Conservation (phyloP, 2,888 invertebrate species). For the Asteroscopus sphinx region DNA sequence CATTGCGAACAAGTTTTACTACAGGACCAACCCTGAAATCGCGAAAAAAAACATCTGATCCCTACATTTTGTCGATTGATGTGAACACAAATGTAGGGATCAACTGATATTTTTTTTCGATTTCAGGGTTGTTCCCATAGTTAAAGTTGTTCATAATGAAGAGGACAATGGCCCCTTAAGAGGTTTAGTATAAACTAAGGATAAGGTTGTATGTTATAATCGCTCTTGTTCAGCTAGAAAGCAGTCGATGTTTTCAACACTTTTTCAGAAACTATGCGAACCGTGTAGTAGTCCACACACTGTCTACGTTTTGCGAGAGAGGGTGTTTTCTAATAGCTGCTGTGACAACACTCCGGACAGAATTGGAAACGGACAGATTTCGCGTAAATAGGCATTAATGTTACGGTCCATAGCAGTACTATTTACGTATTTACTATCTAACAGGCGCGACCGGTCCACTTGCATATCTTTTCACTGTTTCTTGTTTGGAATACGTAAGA, state of each 20-base stretch:
- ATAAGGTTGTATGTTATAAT: slow-evolving; percentile 5
- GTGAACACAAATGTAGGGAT: too few species aligned
- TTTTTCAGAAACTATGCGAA: slow-evolving; percentile 54
- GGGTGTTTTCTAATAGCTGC: slow-evolving; percentile 50
- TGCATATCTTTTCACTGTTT: slow-evolving; percentile 6
- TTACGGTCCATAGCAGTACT: background rate
- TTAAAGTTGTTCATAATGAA: too few species aligned
- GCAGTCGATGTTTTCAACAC: slow-evolving; percentile 29
- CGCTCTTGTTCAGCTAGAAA: slow-evolving; percentile 29
- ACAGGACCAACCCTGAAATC: too few species aligned
- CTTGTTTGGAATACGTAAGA: slow-evolving; percentile 2
- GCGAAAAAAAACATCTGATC: too few species aligned
- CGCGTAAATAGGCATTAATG: slow-evolving; percentile 18
- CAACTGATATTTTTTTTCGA: too few species aligned
- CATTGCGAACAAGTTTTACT: too few species aligned
- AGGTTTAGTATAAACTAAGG: too few species aligned
- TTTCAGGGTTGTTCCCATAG: too few species aligned
- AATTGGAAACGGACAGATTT: slow-evolving; percentile 40
- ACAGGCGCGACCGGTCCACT: background rate
- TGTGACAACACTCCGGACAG: slow-evolving; percentile 17
- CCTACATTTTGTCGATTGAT: too few species aligned
- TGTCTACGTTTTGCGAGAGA: slow-evolving; percentile 28
- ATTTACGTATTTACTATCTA: slow-evolving; percentile 5
- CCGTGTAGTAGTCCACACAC: slow-evolving; percentile 29
- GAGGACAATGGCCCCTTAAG: too few species aligned